Base-by-base conservation (phyloP, 2,113 vertebrate genomes). In the Anthoscopus minutus region DNA sequence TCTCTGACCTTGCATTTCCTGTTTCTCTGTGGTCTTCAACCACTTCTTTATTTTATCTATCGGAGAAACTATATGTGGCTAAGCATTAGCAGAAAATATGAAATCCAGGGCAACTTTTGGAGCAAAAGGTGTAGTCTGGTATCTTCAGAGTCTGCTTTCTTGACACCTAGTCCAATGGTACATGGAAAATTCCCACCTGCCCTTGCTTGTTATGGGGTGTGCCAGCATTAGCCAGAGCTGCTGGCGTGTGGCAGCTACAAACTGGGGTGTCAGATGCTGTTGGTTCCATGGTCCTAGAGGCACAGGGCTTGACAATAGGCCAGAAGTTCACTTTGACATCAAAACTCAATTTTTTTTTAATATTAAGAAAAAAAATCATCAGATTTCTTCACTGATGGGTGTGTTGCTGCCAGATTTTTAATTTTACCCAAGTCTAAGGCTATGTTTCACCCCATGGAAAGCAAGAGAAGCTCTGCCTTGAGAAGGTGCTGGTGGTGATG, bases 221-320 rank as follows among this genome's bases (percentile, higher is more conserved):
- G 33, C 14, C 40, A 67, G 20, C 30, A 64, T 22, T 44, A 87
- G 37, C 40, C 30, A 60, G 37, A 64, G n/a, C 53, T 80, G 35
- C 62, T 37, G 31, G 38, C 2, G 8, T 3, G 21, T 12, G 10
- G 17, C n/a, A 91, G 58, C 53, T 83, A 6, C 45, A 67, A 42
- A 38, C 14, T 57, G 22, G 9, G 16, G 27, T 83, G n/a, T 33
- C 1, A 2, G 6, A 23, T 76, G 13, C 22, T 56, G 12, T 73
- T 72, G 51, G 15, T 56, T 67, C 44, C 35, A 3, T 47, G 10
- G 11, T 61, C 7, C 15, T 27, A 37, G 76, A 40, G 48, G 48
- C 14, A 38, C 0, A 0, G 33, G 27, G 37, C 31, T 77, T 60
- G 19, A 44, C 40, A 37, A 3, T 6, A 23, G 10, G 38, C 15